Evolutionary conservation across 2,888 invertebrate species (phyloP).

Genomic region (Matsumyia berberina): DNA sequence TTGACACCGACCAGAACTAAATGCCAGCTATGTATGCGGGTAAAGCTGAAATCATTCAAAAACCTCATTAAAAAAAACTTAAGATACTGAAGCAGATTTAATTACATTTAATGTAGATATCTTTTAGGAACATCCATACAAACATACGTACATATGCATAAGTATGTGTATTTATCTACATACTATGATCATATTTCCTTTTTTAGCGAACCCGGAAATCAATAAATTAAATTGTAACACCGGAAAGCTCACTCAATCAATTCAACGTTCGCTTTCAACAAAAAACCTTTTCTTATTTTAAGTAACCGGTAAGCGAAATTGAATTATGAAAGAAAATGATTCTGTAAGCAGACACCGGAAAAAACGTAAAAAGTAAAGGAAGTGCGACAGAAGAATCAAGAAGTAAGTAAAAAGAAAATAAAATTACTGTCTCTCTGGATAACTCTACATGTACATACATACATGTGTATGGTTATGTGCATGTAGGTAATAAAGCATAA

Average conservation of each 20-base stretch:
- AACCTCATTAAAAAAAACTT: too few species aligned
- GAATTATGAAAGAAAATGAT: conserved; percentile 30
- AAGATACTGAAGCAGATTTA: too few species aligned
- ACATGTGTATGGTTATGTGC: too few species aligned
- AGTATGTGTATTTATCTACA: too few species aligned
- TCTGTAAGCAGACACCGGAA: conserved; percentile 7
- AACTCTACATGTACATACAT: too few species aligned
- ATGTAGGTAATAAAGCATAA: too few species aligned
- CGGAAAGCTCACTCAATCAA: neutral
- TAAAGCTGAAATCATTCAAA: too few species aligned
- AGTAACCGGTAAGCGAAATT: conserved; percentile 16
- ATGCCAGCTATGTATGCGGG: too few species aligned
- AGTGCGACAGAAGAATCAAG: neutral
- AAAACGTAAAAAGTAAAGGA: neutral
- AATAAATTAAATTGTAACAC: conserved; percentile 13
- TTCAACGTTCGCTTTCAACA: neutral
- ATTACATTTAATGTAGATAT: too few species aligned
- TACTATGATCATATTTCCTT: neutral
- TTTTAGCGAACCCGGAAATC: conserved; percentile 20
- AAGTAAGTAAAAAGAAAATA: neutral
- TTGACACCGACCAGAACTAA: too few species aligned
- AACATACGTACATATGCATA: too few species aligned
- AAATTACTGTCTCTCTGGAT: neutral
- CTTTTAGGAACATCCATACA: too few species aligned
- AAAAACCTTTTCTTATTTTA: conserved; percentile 12